Evolutionary conservation across 2,113 vertebrate genomes (phyloP), one percentile per base, ranked within the genome.

Genomic region (Cathartes aura): DNA sequence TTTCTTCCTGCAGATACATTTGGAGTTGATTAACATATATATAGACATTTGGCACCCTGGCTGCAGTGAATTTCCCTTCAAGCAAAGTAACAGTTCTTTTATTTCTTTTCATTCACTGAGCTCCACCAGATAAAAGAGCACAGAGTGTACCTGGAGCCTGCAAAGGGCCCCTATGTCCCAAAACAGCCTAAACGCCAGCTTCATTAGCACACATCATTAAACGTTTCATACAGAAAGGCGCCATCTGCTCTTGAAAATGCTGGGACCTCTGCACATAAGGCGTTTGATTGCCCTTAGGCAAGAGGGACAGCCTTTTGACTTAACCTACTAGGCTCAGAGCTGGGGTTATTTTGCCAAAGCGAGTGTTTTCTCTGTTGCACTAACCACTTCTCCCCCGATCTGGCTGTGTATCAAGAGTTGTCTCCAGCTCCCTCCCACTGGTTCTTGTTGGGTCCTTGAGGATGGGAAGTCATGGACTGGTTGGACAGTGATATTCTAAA

Each of bases 121-220:
- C 59, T 87, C 6, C 7, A n/a, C 38, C 12, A 72, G 60, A 64
- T 72, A 56, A 91, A 96, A 92, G 48, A 74, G 56, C 47, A 89
- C 32, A 79, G 74, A 92, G 30, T 7, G 12, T 89, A 97, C 60
- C 83, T 84, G 52, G 38, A 87, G 52, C 47, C 56, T 93, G 50
- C 30, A 93, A 89, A 91, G 26, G 47, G 38, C 38, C 56, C 29
- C 76, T 62, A 1, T 27, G 42, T 82, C 56, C 55, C 62, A 71
- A 50, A 92, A 63, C 17, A 87, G n/a, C 5, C 2, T 55, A 79
- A 96, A 93, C 12, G 5, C 21, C 80, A 20, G 26, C n/a, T 83
- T 96, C 81, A 84, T 91, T 94, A 94, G 29, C 82, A 87, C 89
- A 94, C 76, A 50, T 84, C 68, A 79, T 94, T 96, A 96, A 96